Conservation (phyloP, 2,797 vertebrate genomes). For the Gambelia wislizenii region DNA sequence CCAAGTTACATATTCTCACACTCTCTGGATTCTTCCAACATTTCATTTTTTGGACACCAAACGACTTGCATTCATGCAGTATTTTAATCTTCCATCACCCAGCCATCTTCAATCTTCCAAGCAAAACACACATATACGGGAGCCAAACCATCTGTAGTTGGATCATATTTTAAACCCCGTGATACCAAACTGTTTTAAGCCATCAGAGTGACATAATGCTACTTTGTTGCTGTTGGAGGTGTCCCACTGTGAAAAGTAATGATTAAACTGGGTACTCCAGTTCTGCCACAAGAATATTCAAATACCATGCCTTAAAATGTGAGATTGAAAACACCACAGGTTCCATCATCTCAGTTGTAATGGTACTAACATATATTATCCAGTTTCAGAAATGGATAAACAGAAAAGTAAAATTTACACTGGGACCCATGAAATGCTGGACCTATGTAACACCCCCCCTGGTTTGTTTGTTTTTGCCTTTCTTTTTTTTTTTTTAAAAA, state of each 20-base stretch:
- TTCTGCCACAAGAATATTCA: background rate
- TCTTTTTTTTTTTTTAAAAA: too few relatives aligned
- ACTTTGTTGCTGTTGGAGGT: background rate
- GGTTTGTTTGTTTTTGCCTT: too few relatives aligned
- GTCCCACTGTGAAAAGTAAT: background rate
- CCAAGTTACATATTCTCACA: background rate
- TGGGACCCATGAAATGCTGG: background rate
- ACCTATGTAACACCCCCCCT: background rate
- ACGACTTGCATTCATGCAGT: background rate
- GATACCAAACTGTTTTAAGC: background rate
- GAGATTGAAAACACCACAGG: background rate
- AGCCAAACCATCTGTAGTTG: background rate
- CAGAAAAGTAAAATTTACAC: background rate
- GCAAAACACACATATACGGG: background rate
- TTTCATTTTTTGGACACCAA: background rate
- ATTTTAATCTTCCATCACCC: background rate
- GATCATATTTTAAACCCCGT: background rate
- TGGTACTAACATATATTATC: background rate
- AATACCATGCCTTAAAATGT: background rate
- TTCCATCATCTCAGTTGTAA: too few relatives aligned
- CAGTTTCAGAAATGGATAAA: background rate
- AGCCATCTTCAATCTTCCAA: background rate
- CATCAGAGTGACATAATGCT: background rate
- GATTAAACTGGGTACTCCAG: background rate
- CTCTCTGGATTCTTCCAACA: background rate